Evolutionary conservation across 1,140 invertebrate genomes (phyloP).

Genomic region (Drosophila rufa): DNA sequence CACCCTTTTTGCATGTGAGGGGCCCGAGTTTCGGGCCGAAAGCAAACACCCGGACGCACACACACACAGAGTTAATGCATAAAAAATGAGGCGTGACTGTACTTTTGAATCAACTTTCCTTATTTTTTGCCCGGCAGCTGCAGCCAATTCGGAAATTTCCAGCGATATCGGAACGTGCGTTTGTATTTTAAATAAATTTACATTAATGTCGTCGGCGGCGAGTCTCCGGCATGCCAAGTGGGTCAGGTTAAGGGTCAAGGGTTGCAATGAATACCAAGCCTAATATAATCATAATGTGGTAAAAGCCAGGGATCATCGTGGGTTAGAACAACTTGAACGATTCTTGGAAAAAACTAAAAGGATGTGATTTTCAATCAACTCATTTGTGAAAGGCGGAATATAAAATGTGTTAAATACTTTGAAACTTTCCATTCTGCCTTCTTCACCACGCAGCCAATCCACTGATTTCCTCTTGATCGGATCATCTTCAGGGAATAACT

Average conservation of each 20-base stretch:
- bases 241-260: background rate
- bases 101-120: conserved; percentile 21
- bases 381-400: background rate
- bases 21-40: conserved; percentile 14
- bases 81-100: conserved; percentile 64
- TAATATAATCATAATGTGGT: background rate
- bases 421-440: too few species aligned
- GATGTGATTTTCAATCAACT: background rate
- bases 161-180: conserved; percentile 14
- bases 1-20: conserved; percentile 54
- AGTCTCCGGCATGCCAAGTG: background rate
- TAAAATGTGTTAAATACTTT: too few species aligned
- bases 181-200: conserved; percentile 59
- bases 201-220: conserved; percentile 28
- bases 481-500: background rate
- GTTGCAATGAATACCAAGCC: background rate
- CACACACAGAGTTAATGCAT: conserved; percentile 72
- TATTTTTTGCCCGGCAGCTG: conserved; percentile 46
- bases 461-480: background rate
- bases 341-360: background rate
- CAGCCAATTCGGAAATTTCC: conserved; percentile 30
- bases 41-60: conserved; percentile 39
- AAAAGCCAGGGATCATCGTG: background rate
- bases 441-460: too few species aligned
- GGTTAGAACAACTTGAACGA: background rate